Percentiles rank a stretch among this genome's conserved stretches.
These are phyloP conservation scores for Atta texana DNA, from an alignment of 1,140 invertebrate species.

Conservation along the genomic window DNA sequence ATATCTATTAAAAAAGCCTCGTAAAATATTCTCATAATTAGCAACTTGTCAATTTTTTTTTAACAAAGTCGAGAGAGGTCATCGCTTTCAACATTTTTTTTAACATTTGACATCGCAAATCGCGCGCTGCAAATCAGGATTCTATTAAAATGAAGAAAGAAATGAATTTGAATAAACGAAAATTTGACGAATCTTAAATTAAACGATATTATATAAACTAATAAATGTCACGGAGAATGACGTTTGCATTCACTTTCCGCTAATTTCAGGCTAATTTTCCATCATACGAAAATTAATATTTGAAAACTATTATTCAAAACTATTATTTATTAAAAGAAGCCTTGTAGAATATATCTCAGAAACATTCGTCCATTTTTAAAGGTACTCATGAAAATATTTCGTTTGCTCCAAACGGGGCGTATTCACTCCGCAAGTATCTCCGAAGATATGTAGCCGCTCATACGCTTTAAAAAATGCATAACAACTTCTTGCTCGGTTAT, in stretches of 20 bases:
- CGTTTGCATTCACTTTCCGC: not conserved
- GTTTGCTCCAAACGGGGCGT: not conserved
- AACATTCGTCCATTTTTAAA: constrained; percentile 14
- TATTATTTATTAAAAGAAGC: not conserved
- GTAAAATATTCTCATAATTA: too few species aligned
- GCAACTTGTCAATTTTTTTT: too few species aligned
- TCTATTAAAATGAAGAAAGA: too few species aligned
- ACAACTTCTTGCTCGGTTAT: constrained; percentile 20
- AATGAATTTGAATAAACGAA: too few species aligned
- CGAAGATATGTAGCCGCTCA: constrained; percentile 9
- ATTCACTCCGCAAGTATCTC: constrained; percentile 7
- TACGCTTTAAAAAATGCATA: constrained; percentile 35
- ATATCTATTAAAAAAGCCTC: too few species aligned
- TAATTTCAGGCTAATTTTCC: not conserved
- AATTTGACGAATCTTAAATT: too few species aligned
- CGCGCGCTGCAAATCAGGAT: too few species aligned
- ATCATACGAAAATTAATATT: not conserved
- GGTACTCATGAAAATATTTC: not conserved
- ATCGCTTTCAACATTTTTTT: too few species aligned
- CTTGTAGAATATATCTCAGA: not conserved
- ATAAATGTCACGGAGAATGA: too few species aligned
- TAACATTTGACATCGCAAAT: too few species aligned
- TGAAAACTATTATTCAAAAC: not conserved
- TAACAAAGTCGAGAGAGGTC: too few species aligned
- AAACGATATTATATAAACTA: too few species aligned